These are phyloP conservation scores for Lepas anatifera DNA, from an alignment of 2,888 invertebrate genomes.

Conservation along the genomic window DNA sequence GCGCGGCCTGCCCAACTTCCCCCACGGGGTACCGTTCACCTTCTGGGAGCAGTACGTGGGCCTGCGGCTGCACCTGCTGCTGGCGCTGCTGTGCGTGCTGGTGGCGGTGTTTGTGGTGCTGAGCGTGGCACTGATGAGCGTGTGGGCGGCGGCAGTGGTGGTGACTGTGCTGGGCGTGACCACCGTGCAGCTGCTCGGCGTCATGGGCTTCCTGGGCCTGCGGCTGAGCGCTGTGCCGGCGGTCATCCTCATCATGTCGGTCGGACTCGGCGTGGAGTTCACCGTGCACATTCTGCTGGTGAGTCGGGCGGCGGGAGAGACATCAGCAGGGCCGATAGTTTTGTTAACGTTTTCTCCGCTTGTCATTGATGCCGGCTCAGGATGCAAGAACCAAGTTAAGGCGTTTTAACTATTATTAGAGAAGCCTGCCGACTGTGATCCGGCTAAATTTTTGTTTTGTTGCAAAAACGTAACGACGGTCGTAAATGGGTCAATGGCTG, in stretches of 20 bases:
- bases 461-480: too few relatives aligned
- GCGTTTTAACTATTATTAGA: too few relatives aligned
- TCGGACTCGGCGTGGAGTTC: slow-evolving; percentile 75
- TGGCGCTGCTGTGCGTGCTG: slow-evolving; percentile 56
- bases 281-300: slow-evolving; percentile 76
- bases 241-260: slow-evolving; percentile 70
- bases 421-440: too few relatives aligned
- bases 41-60: slow-evolving; percentile 93
- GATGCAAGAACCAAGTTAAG: too few relatives aligned
- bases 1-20: slow-evolving; percentile 86
- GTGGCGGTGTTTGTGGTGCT: slow-evolving; percentile 64
- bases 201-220: slow-evolving; percentile 73
- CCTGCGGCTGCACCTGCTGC: slow-evolving; percentile 56
- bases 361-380: too few relatives aligned
- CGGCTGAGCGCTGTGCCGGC: slow-evolving; percentile 82
- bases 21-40: slow-evolving; percentile 83
- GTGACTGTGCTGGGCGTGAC: slow-evolving; percentile 52
- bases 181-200: slow-evolving; percentile 69
- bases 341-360: too few relatives aligned
- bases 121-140: slow-evolving; percentile 63
- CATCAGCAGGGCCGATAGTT: background rate
- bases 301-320: slow-evolving; percentile 34
- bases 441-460: too few relatives aligned
- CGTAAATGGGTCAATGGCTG: too few relatives aligned
- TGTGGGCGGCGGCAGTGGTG: slow-evolving; percentile 68